Percentiles rank a stretch among this genome's conserved stretches.
phyloP scores from a whole-genome alignment of 1,140 invertebrate genomes.

The Drosophila murphyi region DNA sequence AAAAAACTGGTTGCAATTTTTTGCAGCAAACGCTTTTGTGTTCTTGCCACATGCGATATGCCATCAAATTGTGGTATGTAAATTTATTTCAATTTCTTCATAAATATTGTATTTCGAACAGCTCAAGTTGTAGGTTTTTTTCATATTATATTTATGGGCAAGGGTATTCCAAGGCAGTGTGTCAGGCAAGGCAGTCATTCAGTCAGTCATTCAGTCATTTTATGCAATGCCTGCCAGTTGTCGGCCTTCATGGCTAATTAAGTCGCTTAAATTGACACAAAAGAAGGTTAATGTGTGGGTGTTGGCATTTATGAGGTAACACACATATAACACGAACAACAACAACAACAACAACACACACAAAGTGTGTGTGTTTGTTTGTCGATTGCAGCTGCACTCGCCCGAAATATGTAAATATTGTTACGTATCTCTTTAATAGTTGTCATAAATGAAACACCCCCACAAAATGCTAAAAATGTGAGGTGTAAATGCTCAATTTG shows the following conservation, averaged over 20 bases:
- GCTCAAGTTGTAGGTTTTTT: neutral
- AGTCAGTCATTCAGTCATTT: constrained; percentile 20
- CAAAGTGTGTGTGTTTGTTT: neutral
- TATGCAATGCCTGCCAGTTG: constrained; percentile 42
- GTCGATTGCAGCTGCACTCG: constrained; percentile 63
- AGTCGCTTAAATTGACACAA: constrained; percentile 64
- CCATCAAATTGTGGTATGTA: neutral
- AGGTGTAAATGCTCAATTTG: constrained; percentile 21
- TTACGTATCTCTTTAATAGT: constrained; percentile 57
- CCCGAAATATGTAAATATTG: constrained; percentile 61
- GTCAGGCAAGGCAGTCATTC: constrained; percentile 2
- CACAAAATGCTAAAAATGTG: constrained; percentile 60
- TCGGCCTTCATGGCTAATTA: constrained; percentile 80
- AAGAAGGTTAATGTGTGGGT: constrained; percentile 75
- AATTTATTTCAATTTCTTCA: neutral
- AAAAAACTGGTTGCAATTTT: neutral
- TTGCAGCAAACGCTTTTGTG: neutral
- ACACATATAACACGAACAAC: constrained; percentile 23
- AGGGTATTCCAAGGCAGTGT: constrained; percentile 4
- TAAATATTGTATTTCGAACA: neutral
- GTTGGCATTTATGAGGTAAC: constrained; percentile 72
- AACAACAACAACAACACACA: neutral
- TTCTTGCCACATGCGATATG: neutral
- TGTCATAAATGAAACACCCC: constrained; percentile 61
- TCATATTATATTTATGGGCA: neutral